Conservation (phyloP, 1,140 invertebrate species). For the Adoxophyes honmai region DNA sequence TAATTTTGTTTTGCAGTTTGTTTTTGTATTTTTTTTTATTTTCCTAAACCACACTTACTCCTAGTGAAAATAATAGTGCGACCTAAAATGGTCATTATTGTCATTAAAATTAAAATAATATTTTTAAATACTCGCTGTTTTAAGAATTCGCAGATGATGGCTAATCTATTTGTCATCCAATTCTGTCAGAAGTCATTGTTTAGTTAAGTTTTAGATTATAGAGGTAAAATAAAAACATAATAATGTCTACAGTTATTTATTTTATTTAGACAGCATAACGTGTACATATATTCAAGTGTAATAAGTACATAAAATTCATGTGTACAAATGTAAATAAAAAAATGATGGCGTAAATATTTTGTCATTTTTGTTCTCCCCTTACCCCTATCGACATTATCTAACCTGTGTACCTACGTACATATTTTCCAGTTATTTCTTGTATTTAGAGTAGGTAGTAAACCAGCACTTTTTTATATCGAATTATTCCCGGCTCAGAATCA, state of each 20-base stretch:
- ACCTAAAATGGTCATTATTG: no score
- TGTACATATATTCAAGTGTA: slow-evolving; percentile 60
- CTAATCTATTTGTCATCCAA: slow-evolving; percentile 30
- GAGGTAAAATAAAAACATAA: slow-evolving; percentile 46
- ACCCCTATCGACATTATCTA: no score
- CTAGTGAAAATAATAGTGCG: no score
- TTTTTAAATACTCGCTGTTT: slow-evolving; percentile 53
- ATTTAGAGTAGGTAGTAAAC: no score
- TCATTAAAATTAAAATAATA: background rate
- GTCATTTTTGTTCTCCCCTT: slow-evolving; percentile 32
- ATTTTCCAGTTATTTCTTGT: no score
- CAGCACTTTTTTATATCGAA: no score
- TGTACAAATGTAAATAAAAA: slow-evolving; percentile 75
- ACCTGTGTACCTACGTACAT: no score
- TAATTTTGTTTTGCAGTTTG: no score
- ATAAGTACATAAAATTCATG: slow-evolving; percentile 61
- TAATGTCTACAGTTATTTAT: slow-evolving; percentile 66
- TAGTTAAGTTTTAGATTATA: slow-evolving; percentile 46
- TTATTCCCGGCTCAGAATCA: no score
- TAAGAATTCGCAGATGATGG: slow-evolving; percentile 41
- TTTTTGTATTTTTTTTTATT: no score
- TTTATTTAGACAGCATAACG: slow-evolving; percentile 44
- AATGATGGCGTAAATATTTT: slow-evolving; percentile 33
- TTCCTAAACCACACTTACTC: no score
- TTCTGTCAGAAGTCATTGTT: slow-evolving; percentile 42